Percentiles rank a stretch among this genome's conserved stretches.
These are phyloP conservation scores for Sphaeridia pumilis DNA, from an alignment of 2,888 invertebrate genomes.

Conservation along the genomic window DNA sequence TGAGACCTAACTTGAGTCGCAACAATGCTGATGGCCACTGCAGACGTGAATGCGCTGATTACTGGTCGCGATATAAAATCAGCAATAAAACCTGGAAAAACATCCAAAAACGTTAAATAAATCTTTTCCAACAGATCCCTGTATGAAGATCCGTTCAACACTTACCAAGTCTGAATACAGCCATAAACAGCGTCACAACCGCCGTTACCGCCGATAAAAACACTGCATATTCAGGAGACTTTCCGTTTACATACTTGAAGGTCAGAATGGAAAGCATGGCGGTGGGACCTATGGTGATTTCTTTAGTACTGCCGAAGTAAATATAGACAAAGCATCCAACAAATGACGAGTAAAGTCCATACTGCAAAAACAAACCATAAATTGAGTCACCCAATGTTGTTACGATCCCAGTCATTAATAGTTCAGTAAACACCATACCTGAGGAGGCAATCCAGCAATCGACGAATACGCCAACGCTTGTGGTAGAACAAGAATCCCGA, in stretches of 20 bases:
- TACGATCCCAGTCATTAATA: too few relatives aligned
- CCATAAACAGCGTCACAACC: constrained; percentile 68
- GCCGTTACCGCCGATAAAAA: constrained; percentile 71
- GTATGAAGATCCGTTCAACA: too few relatives aligned
- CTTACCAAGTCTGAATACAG: constrained; percentile 64
- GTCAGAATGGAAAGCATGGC: constrained; percentile 51
- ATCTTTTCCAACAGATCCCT: too few relatives aligned
- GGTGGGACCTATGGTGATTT: constrained; percentile 41
- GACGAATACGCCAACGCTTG: constrained; percentile 86
- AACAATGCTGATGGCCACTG: constrained; percentile 19
- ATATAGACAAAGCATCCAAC: constrained; percentile 86
- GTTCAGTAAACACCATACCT: too few relatives aligned
- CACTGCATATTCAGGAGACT: constrained; percentile 65
- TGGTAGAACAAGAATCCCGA: constrained; percentile 84
- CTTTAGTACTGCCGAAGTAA: constrained; percentile 61
- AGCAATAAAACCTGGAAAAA: constrained; percentile 32
- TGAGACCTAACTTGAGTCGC: constrained; percentile 34
- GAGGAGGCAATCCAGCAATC: constrained; percentile 58
- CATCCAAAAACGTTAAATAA: too few relatives aligned
- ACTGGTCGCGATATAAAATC: constrained; percentile 34
- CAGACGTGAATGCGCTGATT: constrained; percentile 29
- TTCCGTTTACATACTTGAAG: constrained; percentile 58
- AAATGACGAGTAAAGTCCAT: constrained; percentile 88
- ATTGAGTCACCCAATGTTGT: too few relatives aligned
- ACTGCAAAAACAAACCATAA: constrained; percentile 53